These are phyloP conservation scores for Thunnus albacares DNA, from an alignment of 2,797 vertebrate genomes.

Conservation along the genomic window DNA sequence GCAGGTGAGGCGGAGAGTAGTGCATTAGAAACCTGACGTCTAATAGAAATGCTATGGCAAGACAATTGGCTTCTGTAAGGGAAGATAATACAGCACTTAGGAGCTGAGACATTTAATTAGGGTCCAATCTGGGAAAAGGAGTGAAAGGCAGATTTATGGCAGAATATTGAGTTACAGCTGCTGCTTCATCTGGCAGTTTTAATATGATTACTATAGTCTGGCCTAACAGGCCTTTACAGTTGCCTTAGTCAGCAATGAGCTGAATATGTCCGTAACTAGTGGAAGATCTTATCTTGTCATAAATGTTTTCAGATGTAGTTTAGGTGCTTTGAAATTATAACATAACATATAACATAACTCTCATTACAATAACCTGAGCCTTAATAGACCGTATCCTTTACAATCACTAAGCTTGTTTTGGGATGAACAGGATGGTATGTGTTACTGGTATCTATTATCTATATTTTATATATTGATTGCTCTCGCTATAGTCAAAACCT, in stretches of 20 bases:
- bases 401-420: not conserved
- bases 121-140: constrained; percentile 46
- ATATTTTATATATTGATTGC: no score
- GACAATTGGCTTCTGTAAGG: constrained; percentile 29
- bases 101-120: constrained; percentile 62
- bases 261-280: constrained; percentile 3
- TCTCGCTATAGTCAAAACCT: not conserved
- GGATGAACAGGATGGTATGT: not conserved
- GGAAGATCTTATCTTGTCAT: not conserved
- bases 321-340: not conserved
- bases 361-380: not conserved
- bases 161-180: constrained; percentile 55
- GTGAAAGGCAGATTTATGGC: constrained; percentile 22
- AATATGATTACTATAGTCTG: constrained; percentile 39
- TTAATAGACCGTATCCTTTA: not conserved
- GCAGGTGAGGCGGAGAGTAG: constrained; percentile 80
- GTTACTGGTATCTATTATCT: no score
- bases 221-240: not conserved
- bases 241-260: not conserved
- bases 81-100: constrained; percentile 74
- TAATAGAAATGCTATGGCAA: constrained; percentile 28
- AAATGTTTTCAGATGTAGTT: not conserved
- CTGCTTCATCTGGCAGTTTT: constrained; percentile 15
- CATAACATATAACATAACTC: no score
- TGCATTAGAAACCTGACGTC: constrained; percentile 55